A percentile compares a stretch with the other conserved stretches of the same genome.
Evolutionary conservation across 2,113 vertebrate species (phyloP).

Genomic region (Zosterops japonicus): DNA sequence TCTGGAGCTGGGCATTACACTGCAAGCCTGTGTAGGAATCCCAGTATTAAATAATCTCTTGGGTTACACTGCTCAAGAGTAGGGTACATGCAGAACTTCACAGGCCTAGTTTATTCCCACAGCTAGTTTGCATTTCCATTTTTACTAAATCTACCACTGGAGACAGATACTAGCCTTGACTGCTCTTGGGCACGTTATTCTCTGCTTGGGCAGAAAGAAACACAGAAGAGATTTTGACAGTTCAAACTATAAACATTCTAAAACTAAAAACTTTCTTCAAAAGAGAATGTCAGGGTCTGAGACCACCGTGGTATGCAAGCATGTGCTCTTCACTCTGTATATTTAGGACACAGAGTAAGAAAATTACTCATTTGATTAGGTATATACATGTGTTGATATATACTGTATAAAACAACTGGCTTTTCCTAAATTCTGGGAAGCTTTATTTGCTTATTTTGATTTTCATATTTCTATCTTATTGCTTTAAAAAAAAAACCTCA

Average conservation of each 20-base stretch:
- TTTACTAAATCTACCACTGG: background rate
- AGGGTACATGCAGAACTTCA: background rate
- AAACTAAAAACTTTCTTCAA: background rate
- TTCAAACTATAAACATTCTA: background rate
- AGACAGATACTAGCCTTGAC: background rate
- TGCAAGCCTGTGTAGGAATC: background rate
- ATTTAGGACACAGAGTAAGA: background rate
- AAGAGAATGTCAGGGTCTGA: background rate
- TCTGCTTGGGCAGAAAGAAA: background rate
- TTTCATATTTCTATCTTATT: background rate
- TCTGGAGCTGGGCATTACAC: background rate
- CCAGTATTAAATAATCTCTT: background rate
- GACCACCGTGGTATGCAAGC: background rate
- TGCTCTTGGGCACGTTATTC: background rate
- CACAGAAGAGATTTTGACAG: background rate
- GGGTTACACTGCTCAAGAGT: background rate
- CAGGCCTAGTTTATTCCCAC: background rate
- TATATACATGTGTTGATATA: background rate
- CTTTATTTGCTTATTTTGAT: background rate
- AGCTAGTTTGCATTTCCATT: background rate
- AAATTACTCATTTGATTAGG: fast-evolving
- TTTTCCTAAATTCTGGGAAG: background rate
- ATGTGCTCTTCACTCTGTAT: background rate
- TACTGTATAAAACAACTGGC: background rate
- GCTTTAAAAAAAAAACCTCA: background rate